Evolutionary conservation across 2,888 invertebrate genomes (phyloP), one percentile per base, ranked within the genome.

Genomic region (Sesamia inferens): DNA sequence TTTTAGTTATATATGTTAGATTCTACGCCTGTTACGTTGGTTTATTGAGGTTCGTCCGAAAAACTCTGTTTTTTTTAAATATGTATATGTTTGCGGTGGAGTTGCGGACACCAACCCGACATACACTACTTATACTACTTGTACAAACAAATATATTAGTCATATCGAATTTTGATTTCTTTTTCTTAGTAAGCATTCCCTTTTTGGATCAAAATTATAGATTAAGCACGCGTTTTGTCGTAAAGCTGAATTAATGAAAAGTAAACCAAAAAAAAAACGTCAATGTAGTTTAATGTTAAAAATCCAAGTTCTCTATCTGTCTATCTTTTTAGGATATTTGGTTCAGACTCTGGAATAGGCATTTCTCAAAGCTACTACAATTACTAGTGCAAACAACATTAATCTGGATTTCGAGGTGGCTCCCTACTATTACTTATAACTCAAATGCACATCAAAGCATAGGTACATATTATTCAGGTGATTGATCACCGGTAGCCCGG

Each of bases 401-500:
- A 70, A 11, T 69, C 1, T 65, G 24, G 13, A 4, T 13, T 31
- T 13, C 3, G 42, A 31, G 31, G 1, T 31, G 31, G 31, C 31
- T 31, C 31, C 31, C 31, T 22, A 8, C 54, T 57, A 63, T 71
- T 71, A 74, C 84, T 79, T 78, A 73, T 31, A 31, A 31, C 51
- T 57, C 39, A 64, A 71, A 79, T 71, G 65, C 58, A 39, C 22
- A 67, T 71, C 72, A 76, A 2, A 31, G 31, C 31, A 2, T 61
- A 74, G 65, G 63, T n/a, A 54, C 64, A 54, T 58, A 64, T 76
- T 76, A 80, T 63, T 55, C 66, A 72, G 68, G 77, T 91, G 89
- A 90, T 91, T 91, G 90, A 92, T 90, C 84, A 86, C 88, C 82
- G 48, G 85, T 82, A 81, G 82, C 75, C 76, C 61, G 76, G 85